Evolutionary conservation across 2,888 invertebrate genomes (phyloP), one percentile per base, ranked within the genome.

Genomic region (Acanthosoma haemorrhoidale): DNA sequence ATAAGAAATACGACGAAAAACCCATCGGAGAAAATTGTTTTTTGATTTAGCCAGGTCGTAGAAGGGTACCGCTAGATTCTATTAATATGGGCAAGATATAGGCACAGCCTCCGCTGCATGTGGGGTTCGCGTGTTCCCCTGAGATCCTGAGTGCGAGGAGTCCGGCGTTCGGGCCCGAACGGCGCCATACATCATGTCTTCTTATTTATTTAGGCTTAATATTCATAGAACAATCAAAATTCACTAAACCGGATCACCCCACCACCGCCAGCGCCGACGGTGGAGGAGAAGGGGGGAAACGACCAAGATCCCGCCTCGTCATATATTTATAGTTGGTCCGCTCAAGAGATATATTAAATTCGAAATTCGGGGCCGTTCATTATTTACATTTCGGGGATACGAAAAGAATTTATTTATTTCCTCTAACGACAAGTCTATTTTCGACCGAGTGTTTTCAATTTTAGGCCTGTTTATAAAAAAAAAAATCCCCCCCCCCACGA

Each of bases 211-310:
- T 43, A 43, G 18, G 21, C 25, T 43, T 43, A 43, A 43, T 43
- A 43, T 43, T 43, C 43, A 43, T 43, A 21, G 43, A 43, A 43
- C 43, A 43, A 43, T 43, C 43, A 43, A 43, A 43, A 43, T 43
- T 43, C 43, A 43, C 43, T 21, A 43, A 43, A 43, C 43, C 43
- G 43, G 43, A 43, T 43, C 25, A 18, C 21, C 43, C 43, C 43
- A 21, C 43, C 43, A 3, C 21, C 21, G 8, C 18, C 4, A 13
- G 13, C 8, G 43, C 11, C 25, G 5, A 21, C 43, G 18, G n/a
- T 21, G 11, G 11, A 21, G 21, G 21, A 18, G 13, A 43, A 3
- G 21, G 21, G 1, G n/a, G n/a, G n/a, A n/a, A n/a, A n/a, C n/a
- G n/a, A n/a, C n/a, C n/a, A n/a, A n/a, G n/a, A n/a, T n/a, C n/a